Base-by-base conservation (phyloP, 2,797 vertebrate species). In the Rhynchotus rufescens region DNA sequence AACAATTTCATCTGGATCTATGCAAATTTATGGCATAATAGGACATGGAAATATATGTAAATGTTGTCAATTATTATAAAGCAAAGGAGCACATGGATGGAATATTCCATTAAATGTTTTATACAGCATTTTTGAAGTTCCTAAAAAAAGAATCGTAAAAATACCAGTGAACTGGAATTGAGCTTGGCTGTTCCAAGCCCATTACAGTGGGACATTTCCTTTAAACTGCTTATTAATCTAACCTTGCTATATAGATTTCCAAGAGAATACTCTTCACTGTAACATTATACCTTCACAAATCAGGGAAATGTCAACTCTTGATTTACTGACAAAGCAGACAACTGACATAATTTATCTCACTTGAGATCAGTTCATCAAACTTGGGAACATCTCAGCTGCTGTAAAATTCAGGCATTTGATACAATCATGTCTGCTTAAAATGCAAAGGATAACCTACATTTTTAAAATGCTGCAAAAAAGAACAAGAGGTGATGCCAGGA, bases 361-460 rank as follows among this genome's bases (percentile, higher is more conserved):
- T 90, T 36, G 96, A 95, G 96, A 98, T 98, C 98, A 96, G 97
- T 97, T 98, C 97, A 97, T 98, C 97, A 97, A 97, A 97, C 96
- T 96, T 94, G 32, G 97, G 96, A 89, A 94, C 94, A 95, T 94
- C 96, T 96, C 96, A 96, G 97, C 93, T 60, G 44, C 96, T 95
- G 96, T 95, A 97, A 97, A 96, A 94, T 45, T 92, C 95, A 79
- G 61, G 87, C 95, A 92, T 95, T 96, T 88, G 97, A 96, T 97
- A 97, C 82, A 91, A 96, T 97, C 65, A 19, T 7, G 14, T 80
- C 96, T 97, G 96, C 84, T 98, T 97, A 97, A 97, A 97, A 98
- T 98, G 97, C 97, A 97, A 97, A 97, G 97, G 95, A 77, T 97
- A 93, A 85, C 93, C 57, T 89, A 96, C 97, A 95, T 96, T 97